A percentile compares a stretch with the other conserved stretches of the same genome.
phyloP scores from a whole-genome alignment of 53 echinoderm and acorn worm genomes.

The Zoroaster sp. region DNA sequence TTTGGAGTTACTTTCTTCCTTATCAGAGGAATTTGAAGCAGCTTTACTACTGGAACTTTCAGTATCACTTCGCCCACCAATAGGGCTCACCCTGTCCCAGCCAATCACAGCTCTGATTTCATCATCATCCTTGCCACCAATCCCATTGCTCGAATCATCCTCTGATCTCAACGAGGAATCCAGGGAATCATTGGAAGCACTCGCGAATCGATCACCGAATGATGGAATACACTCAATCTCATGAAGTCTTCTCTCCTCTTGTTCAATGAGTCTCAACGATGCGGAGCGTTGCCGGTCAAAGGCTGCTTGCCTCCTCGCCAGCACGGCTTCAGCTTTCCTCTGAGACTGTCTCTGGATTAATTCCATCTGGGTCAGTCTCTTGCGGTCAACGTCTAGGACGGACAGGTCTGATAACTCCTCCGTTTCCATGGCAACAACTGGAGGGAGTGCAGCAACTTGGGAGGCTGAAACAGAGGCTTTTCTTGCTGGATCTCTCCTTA shows the following conservation, averaged over 20 bases:
- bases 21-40: constrained; percentile 7
- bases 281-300: constrained; percentile 75
- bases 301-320: constrained; percentile 69
- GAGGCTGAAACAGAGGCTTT: constrained; percentile 36
- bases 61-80: constrained; percentile 63
- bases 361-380: constrained; percentile 80
- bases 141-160: constrained; percentile 30
- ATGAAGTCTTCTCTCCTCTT: constrained; percentile 83
- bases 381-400: constrained; percentile 66
- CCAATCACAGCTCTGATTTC: constrained; percentile 50
- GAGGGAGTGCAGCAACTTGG: constrained; percentile 13
- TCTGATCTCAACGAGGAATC: constrained; percentile 21
- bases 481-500: constrained; percentile 43
- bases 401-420: constrained; percentile 36
- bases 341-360: constrained; percentile 72
- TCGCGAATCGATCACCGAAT: constrained; percentile 46
- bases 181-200: constrained; percentile 25
- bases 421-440: constrained; percentile 48
- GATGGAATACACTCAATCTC: constrained; percentile 77
- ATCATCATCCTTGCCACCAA: not conserved
- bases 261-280: constrained; percentile 73
- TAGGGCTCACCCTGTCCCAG: constrained; percentile 60
- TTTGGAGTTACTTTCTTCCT: constrained; percentile 8
- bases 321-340: constrained; percentile 72
- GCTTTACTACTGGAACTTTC: constrained; percentile 63